Conservation (phyloP, 2,797 vertebrate genomes). For the Corythornis leucogaster region DNA sequence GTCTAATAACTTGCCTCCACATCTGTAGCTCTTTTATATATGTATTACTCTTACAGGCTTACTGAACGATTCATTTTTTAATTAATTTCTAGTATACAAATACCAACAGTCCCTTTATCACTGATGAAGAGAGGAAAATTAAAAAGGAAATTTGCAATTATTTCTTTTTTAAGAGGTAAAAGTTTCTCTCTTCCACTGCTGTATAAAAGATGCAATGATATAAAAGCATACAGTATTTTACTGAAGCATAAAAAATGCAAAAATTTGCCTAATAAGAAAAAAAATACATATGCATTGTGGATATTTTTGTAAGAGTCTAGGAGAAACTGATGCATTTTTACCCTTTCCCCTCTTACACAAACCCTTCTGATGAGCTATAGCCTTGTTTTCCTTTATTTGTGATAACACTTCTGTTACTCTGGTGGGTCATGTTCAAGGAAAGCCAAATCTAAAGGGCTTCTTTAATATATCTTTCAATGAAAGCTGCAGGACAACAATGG, state of each 20-base stretch:
- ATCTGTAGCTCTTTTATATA: slow-evolving; percentile 11
- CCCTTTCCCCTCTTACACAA: background rate
- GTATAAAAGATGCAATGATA: background rate
- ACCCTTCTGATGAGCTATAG: background rate
- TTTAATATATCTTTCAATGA: background rate
- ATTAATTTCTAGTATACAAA: background rate
- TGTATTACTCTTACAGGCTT: background rate
- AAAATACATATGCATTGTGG: background rate
- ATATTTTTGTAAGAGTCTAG: background rate
- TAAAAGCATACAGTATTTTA: background rate
- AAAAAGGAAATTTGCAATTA: background rate
- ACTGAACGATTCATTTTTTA: background rate
- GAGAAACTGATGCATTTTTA: background rate
- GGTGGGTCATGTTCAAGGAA: background rate
- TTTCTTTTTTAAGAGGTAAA: background rate
- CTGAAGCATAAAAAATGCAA: background rate
- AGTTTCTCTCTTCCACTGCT: background rate
- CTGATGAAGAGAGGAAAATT: background rate
- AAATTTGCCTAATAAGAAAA: background rate
- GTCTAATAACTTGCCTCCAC: background rate
- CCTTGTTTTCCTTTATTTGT: background rate
- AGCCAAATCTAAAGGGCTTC: background rate
- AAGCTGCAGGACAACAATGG: background rate
- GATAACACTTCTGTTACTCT: background rate
- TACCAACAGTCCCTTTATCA: background rate